phyloP scores from a whole-genome alignment of 1,140 invertebrate species.

The Lamellibrachia luymesi region DNA sequence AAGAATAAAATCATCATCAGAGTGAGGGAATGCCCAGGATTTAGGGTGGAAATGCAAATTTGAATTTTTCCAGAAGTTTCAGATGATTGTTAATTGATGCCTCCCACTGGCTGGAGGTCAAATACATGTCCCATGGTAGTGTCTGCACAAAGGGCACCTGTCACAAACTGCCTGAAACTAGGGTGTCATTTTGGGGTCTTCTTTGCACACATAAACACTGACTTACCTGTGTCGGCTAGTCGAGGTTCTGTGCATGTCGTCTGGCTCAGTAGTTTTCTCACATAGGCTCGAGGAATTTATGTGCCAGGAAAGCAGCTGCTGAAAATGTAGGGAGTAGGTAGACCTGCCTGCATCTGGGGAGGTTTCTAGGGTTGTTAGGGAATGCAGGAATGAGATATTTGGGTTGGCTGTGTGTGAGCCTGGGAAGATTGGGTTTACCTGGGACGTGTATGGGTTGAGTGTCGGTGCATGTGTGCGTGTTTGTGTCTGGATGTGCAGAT shows the following conservation, averaged over 20 bases:
- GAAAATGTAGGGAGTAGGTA: background rate
- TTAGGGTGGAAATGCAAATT: no score
- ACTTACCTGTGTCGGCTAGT: background rate
- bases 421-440: background rate
- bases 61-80: no score
- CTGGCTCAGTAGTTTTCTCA: background rate
- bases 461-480: background rate
- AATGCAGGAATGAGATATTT: slow-evolving; percentile 1
- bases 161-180: background rate
- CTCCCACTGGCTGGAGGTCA: background rate
- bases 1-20: no score
- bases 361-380: background rate
- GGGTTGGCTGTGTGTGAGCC: background rate
- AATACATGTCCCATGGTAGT: background rate
- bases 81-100: no score
- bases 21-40: no score
- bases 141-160: background rate
- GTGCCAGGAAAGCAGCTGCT: background rate
- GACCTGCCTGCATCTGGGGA: background rate
- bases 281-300: background rate
- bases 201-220: background rate
- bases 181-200: background rate
- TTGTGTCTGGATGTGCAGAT: background rate
- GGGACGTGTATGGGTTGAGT: background rate
- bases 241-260: background rate